phyloP scores from a whole-genome alignment of 2,113 vertebrate species.

The Microcebus ravelobensis region DNA sequence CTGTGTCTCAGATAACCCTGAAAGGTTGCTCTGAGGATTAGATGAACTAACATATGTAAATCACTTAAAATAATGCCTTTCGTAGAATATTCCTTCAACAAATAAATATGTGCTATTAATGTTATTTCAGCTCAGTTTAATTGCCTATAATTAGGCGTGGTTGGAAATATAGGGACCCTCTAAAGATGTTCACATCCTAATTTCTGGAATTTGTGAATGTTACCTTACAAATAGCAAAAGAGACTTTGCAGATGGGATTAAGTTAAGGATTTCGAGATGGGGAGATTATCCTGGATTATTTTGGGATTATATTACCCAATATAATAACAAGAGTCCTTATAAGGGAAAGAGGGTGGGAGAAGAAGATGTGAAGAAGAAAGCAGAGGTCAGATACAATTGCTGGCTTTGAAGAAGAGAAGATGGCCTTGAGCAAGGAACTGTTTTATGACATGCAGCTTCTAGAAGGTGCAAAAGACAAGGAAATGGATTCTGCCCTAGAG shows the following conservation, averaged over 20 bases:
- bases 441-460: too few relatives aligned
- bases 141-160: background rate
- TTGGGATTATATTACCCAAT: background rate
- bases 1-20: background rate
- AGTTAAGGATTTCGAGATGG: background rate
- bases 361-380: background rate
- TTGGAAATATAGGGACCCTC: background rate
- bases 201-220: background rate
- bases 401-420: background rate
- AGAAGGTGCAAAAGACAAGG: background rate
- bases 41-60: background rate
- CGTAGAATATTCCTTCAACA: background rate
- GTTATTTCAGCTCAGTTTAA: background rate
- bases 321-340: background rate
- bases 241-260: background rate
- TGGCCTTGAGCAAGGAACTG: too few relatives aligned
- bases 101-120: background rate
- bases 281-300: background rate
- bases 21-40: background rate
- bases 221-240: background rate
- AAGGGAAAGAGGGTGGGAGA: background rate
- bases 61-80: background rate
- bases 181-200: background rate
- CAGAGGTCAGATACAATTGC: rapidly evolving
- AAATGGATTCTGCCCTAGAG: background rate